Evolutionary conservation across 2,113 vertebrate genomes (phyloP), one percentile per base, ranked within the genome.

Genomic region (Mobula hypostoma): DNA sequence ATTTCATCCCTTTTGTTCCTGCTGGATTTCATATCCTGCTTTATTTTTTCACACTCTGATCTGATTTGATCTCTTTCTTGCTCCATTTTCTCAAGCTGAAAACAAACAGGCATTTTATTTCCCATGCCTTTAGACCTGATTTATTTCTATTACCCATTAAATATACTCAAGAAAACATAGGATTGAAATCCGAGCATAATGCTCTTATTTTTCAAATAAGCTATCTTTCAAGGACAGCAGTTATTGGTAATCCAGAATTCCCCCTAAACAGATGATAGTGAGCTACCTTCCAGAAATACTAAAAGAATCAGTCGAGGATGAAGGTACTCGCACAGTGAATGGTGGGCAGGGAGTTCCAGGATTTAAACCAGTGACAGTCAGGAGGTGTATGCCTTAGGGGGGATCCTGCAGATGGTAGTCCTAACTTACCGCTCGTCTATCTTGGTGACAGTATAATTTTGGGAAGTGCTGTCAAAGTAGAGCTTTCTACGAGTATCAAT

Each of bases 21-120:
- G 95, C 32, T 95, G 95, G 80, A 94, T 94, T 85, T 94, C 94
- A 95, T 94, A 48, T 96, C 95, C 77, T 95, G 95, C 66, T 96
- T 96, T 94, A 95, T 95, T 94, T 95, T 96, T 94, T 96, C 94
- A 94, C 95, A 95, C 92, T 96, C 95, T 66, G 95, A 95, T 95
- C 96, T 95, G 95, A 96, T 95, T 58, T 95, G 95, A 85, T 95
- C 95, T 48, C 94, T 95, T 94, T 96, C 95, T 94, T 90, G 94
- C 94, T 97, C 95, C 66, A 94, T 95, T 94, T 96, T 95, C 72
- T 95, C 95, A 61, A 96, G 94, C 96, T 96, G 80, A 94, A 70
- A 32, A 32, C 76, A 93, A 36, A 93, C 7, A 1, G 56, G 40
- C 17, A 74, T 56, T 93, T 93, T 74, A 74, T 40, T 74, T 93